A percentile compares a stretch with the other conserved stretches of the same genome.
phyloP scores from a whole-genome alignment of 2,888 invertebrate genomes.

The Xanthostigma xanthostigma region DNA sequence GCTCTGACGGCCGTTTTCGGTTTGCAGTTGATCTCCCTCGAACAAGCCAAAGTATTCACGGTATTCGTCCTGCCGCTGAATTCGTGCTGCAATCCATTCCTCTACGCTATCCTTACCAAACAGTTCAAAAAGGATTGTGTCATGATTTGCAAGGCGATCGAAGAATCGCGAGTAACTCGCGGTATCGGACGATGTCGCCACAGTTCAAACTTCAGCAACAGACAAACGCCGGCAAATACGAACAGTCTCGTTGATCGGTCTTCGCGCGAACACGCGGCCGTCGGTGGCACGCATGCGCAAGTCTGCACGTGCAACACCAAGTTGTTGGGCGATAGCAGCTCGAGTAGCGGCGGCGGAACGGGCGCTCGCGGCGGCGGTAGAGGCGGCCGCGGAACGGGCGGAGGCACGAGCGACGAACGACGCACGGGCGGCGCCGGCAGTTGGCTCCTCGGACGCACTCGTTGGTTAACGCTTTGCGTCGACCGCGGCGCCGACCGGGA shows the following conservation, averaged over 20 bases:
- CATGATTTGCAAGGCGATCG: slow-evolving; percentile 87
- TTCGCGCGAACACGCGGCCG: slow-evolving; percentile 45
- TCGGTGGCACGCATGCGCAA: slow-evolving; percentile 30
- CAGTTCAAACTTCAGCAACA: slow-evolving; percentile 75
- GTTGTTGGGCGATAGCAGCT: slow-evolving; percentile 35
- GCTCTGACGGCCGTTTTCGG: slow-evolving; percentile 89
- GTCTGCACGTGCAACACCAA: slow-evolving; percentile 43
- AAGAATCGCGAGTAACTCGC: slow-evolving; percentile 79
- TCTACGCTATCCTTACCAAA: slow-evolving; percentile 94
- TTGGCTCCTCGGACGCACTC: slow-evolving; percentile 18
- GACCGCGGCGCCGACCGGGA: slow-evolving; percentile 31
- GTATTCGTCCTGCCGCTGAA: slow-evolving; percentile 93
- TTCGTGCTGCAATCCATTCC: slow-evolving; percentile 94
- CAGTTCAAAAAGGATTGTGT: slow-evolving; percentile 97
- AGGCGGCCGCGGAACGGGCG: slow-evolving; percentile 19
- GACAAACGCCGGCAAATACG: slow-evolving; percentile 76
- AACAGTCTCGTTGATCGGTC: slow-evolving; percentile 70
- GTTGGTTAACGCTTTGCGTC: slow-evolving; percentile 30
- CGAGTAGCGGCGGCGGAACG: slow-evolving; percentile 21
- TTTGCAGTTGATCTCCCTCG: slow-evolving; percentile 75
- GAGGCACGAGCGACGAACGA: slow-evolving; percentile 13
- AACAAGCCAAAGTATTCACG: slow-evolving; percentile 91
- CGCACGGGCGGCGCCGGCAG: slow-evolving; percentile 11
- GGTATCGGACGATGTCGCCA: slow-evolving; percentile 76
- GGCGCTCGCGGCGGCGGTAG: slow-evolving; percentile 14